phyloP scores from a whole-genome alignment of 2,888 invertebrate genomes.

The Agonopterix subpropinquella region DNA sequence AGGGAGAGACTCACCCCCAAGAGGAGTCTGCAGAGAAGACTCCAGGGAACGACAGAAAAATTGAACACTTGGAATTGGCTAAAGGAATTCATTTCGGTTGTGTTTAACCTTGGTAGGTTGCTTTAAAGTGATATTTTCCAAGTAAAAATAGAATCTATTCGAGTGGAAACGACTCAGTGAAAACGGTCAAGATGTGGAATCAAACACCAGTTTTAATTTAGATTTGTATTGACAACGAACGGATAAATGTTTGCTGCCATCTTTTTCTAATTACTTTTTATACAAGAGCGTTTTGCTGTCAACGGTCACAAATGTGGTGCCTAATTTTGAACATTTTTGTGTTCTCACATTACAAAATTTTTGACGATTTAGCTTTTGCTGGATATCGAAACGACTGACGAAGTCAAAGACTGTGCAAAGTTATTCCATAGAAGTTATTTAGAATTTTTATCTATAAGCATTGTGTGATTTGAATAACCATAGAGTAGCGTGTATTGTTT shows the following conservation, averaged over 20 bases:
- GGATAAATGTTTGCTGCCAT: constrained; percentile 29
- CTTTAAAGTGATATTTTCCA: constrained; percentile 18
- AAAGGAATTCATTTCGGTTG: constrained; percentile 7
- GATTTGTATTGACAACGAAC: constrained; percentile 37
- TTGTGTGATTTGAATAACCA: constrained; percentile 52
- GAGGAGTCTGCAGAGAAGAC: constrained; percentile 59
- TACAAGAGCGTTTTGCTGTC: neutral
- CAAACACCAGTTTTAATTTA: constrained; percentile 1
- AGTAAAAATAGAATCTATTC: constrained; percentile 2
- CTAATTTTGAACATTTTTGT: constrained; percentile 37
- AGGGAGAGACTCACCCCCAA: constrained; percentile 64
- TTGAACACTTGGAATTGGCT: constrained; percentile 17
- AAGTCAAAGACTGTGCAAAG: constrained; percentile 39
- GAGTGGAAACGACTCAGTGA: neutral
- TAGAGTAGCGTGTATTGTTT: constrained; percentile 28
- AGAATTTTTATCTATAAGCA: constrained; percentile 35
- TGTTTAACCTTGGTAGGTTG: constrained; percentile 1
- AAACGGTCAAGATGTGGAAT: constrained; percentile 15
- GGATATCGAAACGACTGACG: constrained; percentile 25
- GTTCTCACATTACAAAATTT: constrained; percentile 11
- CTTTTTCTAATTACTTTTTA: constrained; percentile 20
- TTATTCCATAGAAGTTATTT: constrained; percentile 35
- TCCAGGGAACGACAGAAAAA: constrained; percentile 67
- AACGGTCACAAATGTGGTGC: constrained; percentile 35
- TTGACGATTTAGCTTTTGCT: constrained; percentile 25